Evolutionary conservation across 2,888 invertebrate genomes (phyloP), one percentile per base, ranked within the genome.

Genomic region (Amphimallon solstitiale): DNA sequence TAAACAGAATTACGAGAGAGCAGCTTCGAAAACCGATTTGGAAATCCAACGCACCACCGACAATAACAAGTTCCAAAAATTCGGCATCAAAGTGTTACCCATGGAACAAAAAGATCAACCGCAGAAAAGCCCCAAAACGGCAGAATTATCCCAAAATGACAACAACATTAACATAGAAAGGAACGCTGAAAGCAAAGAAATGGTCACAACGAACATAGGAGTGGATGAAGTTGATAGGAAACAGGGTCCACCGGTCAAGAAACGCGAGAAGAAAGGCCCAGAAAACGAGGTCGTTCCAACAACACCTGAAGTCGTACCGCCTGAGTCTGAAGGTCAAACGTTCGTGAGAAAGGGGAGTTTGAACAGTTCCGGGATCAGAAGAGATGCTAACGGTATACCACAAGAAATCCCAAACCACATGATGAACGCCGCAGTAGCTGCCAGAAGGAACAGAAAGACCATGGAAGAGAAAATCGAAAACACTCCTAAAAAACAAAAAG

Each of bases 321-420:
- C 46, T 10, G 63, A 63, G 4, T 9, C 21, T 7, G 54, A 63
- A 34, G 38, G 29, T 5, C 63, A 63, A 17, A 17, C 23, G 34
- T 78, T 80, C 66, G 77, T 81, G 45, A 82, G 87, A 72, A 80
- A 83, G 38, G 77, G 75, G 60, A 85, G 85, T 70, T 74, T 86
- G 0, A 87, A 85, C 73, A 86, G 85, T 38, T 87, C 88, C 63
- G 87, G 88, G 35, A 88, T 89, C 21, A 87, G 85, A 76, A 77
- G 88, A 72, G 86, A 87, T 73, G 82, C 85, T 70, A 84, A 87
- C 74, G 85, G 88, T 29, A 86, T 91, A 73, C 90, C 90, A 51
- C 87, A 90, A 75, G 91, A 91, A 75, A 84, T 91, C 70, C 91
- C 91, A 2, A 86, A 86, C 65, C 90, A 90, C 70, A 90, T 92